phyloP scores from a whole-genome alignment of 2,888 invertebrate genomes.

The Scaptomyza polygonia region DNA sequence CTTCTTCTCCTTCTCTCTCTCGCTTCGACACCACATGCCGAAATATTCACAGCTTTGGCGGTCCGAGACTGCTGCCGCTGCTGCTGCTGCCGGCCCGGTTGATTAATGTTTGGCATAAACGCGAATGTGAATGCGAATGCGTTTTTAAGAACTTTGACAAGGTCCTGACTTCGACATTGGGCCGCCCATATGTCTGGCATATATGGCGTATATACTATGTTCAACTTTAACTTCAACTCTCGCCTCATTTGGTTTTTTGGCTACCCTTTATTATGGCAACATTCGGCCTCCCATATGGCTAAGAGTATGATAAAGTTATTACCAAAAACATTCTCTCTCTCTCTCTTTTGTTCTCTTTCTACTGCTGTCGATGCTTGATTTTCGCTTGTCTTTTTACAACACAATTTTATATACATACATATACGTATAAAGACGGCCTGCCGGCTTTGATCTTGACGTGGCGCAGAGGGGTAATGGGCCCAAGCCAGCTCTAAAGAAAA shows the following conservation, averaged over 20 bases:
- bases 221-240: neutral
- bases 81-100: slow-evolving; percentile 49
- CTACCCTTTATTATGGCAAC: slow-evolving; percentile 54
- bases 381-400: slow-evolving; percentile 69
- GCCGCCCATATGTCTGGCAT: slow-evolving; percentile 64
- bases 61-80: slow-evolving; percentile 13
- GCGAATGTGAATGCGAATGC: slow-evolving; percentile 51
- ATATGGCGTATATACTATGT: slow-evolving; percentile 3
- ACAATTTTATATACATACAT: slow-evolving; percentile 55
- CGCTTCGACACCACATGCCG: slow-evolving; percentile 63
- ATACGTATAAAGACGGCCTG: slow-evolving; percentile 67
- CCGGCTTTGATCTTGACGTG: slow-evolving; percentile 72
- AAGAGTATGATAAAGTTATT: slow-evolving; percentile 83
- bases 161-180: slow-evolving; percentile 71
- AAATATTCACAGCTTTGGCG: slow-evolving; percentile 75
- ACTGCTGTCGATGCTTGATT: slow-evolving; percentile 75
- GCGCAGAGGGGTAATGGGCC: slow-evolving; percentile 57
- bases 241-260: slow-evolving; percentile 56
- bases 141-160: slow-evolving; percentile 77
- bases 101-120: slow-evolving; percentile 81
- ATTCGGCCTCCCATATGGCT: slow-evolving; percentile 83
- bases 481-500: slow-evolving; percentile 55
- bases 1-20: neutral
- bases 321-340: slow-evolving; percentile 69
- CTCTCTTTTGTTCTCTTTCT: slow-evolving; percentile 5